These are phyloP conservation scores for Sebastes glaucus DNA, from an alignment of 2,797 vertebrate genomes.

Conservation along the genomic window DNA sequence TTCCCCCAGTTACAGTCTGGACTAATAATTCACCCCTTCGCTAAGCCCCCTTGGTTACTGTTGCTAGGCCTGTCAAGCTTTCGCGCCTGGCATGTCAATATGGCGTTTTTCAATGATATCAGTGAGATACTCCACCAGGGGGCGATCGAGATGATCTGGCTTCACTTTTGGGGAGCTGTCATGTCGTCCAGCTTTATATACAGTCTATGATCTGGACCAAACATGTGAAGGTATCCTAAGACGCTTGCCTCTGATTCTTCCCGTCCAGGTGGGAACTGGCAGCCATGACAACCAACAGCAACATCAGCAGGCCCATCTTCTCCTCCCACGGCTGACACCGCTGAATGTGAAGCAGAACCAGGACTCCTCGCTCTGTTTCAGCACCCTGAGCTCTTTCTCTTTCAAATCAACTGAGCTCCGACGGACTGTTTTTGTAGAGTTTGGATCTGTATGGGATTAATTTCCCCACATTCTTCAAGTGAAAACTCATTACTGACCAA, in stretches of 20 bases:
- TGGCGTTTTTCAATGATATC: too few species aligned
- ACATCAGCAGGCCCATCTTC: slow-evolving; percentile 97
- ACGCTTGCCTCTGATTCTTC: slow-evolving; percentile 8
- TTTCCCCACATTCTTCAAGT: slow-evolving; percentile 46
- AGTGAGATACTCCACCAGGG: too few species aligned
- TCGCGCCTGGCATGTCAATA: too few species aligned
- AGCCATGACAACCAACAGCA: slow-evolving; percentile 99
- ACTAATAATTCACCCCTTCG: neutral
- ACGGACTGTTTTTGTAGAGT: slow-evolving; percentile 41
- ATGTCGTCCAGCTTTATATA: neutral
- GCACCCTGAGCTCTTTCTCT: slow-evolving; percentile 42
- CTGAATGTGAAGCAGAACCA: slow-evolving; percentile 38
- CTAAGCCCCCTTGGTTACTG: too few species aligned
- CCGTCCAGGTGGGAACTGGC: slow-evolving; percentile 94
- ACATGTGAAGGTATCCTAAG: neutral
- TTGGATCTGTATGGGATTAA: slow-evolving; percentile 43
- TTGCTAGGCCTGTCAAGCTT: too few species aligned
- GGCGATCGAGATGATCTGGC: too few species aligned
- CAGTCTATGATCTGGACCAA: neutral
- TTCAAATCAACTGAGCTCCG: slow-evolving; percentile 30
- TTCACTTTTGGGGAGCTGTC: too few species aligned
- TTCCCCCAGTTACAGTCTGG: neutral
- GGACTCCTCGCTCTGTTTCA: slow-evolving; percentile 40
- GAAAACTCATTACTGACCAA: slow-evolving; percentile 55
- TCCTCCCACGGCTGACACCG: slow-evolving; percentile 93